Evolutionary conservation across 1,140 invertebrate genomes (phyloP), one percentile per base, ranked within the genome.

Genomic region (Brachionus plicatilis): DNA sequence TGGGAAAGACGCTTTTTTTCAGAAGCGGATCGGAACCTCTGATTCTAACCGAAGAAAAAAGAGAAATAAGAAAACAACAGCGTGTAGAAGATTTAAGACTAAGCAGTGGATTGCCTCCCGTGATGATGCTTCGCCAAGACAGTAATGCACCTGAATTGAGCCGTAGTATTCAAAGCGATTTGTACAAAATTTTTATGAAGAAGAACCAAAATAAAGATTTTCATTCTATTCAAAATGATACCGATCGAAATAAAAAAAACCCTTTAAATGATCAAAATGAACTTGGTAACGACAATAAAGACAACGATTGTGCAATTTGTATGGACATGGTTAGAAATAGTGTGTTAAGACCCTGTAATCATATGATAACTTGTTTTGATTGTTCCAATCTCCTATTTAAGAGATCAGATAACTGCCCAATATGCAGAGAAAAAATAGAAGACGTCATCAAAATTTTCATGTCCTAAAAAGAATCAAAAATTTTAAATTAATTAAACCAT

Each of bases 1-100:
- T 91, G 90, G 90, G 90, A 3, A 90, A 90, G 85, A 90, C 90
- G n/a, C 85, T 90, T 79, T 91, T 90, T 85, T 91, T 91, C 80
- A 85, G 91, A 85, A 89, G 89, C 75, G 90, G 90, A 29, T 86
- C 85, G 33, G 88, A 90, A 83, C 91, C 91, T 20, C 85, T 91
- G 7, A 89, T 91, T 66, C 86, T 91, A 5, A 88, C 86, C 45
- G 88, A 91, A 85, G 88, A 90, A 85, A 89, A 91, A 85, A 86
- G 90, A 85, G 90, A 91, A 86, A 86, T 87, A 20, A 87, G 90
- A 79, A 89, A 88, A 85, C 84, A 85, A 84, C 88, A 90, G 90
- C 85, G 84, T 79, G 85, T 82, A 56, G 86, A 86, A 6, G 85
- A 89, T 88, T 86, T 82, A 85, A 87, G 6, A 75, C 86, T 53